phyloP scores from a whole-genome alignment of 2,797 vertebrate genomes.

The Propithecus perrieri region DNA sequence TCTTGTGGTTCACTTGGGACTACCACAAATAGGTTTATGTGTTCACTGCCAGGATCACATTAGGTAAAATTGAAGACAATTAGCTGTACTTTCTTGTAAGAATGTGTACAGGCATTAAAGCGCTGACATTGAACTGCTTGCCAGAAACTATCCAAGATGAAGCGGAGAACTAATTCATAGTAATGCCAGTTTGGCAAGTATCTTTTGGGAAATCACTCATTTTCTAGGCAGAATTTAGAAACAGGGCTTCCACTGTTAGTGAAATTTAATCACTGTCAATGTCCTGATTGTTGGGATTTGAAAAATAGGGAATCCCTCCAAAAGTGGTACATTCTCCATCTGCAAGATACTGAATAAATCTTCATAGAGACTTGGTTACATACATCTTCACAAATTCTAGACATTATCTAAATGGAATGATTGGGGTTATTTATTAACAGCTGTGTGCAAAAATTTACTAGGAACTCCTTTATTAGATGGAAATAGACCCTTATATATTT shows the following conservation, averaged over 20 bases:
- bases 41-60: not conserved
- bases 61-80: not conserved
- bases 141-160: slow-evolving; percentile 21
- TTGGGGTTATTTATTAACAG: not conserved
- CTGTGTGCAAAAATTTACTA: not conserved
- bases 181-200: slow-evolving; percentile 22
- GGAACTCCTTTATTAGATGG: not conserved
- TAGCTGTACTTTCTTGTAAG: slow-evolving; percentile 26
- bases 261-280: slow-evolving; percentile 45
- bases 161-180: not conserved
- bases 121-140: not conserved
- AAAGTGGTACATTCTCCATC: not conserved
- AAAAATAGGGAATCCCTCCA: slow-evolving; percentile 15
- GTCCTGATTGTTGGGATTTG: not conserved
- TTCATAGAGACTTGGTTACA: not conserved
- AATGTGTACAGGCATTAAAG: not conserved
- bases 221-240: slow-evolving; percentile 54
- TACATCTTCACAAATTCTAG: not conserved
- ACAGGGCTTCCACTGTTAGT: not conserved
- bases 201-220: slow-evolving; percentile 38
- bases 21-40: slow-evolving; percentile 41
- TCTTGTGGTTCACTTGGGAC: slow-evolving; percentile 49
- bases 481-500: not conserved
- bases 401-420: not conserved
- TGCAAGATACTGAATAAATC: not conserved